phyloP scores from a whole-genome alignment of 2,888 invertebrate genomes.

The Drosophila siamana region DNA sequence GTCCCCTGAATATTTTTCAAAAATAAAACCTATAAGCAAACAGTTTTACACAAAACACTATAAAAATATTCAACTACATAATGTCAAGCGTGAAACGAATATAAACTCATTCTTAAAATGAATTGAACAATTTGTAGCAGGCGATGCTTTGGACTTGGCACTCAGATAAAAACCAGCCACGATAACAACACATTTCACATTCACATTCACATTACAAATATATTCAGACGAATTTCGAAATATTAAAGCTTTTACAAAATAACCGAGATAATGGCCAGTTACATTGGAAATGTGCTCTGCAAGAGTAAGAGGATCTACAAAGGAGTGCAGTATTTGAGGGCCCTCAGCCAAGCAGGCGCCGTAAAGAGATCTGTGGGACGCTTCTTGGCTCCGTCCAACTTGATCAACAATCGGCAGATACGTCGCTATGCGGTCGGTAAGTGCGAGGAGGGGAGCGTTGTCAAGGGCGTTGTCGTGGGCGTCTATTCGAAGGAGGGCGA shows the following conservation, averaged over 20 bases:
- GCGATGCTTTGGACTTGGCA: conserved; percentile 17
- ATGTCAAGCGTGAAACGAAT: no score
- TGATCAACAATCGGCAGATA: neutral
- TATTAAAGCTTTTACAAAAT: conserved; percentile 13
- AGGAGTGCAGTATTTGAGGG: conserved; percentile 9
- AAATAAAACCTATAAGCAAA: neutral
- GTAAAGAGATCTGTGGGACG: neutral
- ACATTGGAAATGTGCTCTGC: conserved; percentile 15
- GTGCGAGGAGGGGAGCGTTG: conserved; percentile 32
- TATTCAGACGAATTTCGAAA: conserved; percentile 24
- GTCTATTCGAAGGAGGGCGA: conserved; percentile 86
- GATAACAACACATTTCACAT: conserved; percentile 14
- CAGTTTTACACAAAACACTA: neutral
- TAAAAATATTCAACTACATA: neutral
- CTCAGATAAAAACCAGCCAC: conserved; percentile 5
- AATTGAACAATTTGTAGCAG: conserved; percentile 14
- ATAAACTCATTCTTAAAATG: no score
- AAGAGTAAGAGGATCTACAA: conserved; percentile 22
- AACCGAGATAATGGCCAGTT: conserved; percentile 43
- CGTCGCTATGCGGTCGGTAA: conserved; percentile 18
- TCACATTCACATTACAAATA: conserved; percentile 26
- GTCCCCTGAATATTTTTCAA: no score
- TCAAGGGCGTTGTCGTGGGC: conserved; percentile 87
- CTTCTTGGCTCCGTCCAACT: neutral
- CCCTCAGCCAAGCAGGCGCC: neutral